A percentile compares a stretch with the other conserved stretches of the same genome.
These are phyloP conservation scores for Leptodactylus fallax DNA, from an alignment of 2,797 vertebrate genomes.

Conservation along the genomic window DNA sequence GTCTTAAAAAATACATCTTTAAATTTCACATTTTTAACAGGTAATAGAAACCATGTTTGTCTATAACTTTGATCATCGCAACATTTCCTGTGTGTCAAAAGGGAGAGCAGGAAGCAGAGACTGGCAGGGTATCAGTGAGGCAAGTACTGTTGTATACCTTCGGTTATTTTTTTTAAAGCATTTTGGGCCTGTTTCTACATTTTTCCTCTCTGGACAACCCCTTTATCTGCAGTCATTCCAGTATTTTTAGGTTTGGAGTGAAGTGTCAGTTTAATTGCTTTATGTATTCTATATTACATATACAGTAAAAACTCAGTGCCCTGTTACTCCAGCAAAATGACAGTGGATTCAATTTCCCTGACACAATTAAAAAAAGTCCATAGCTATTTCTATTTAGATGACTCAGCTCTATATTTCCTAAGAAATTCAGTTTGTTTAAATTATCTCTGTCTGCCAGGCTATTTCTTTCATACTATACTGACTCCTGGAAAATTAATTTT, in stretches of 20 bases:
- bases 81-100: too few species aligned
- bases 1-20: too few species aligned
- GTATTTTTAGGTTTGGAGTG: neutral
- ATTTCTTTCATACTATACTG: constrained; percentile 39
- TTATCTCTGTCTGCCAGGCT: constrained; percentile 59
- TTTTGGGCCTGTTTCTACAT: too few species aligned
- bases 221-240: neutral
- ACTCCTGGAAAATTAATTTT: constrained; percentile 59
- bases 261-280: neutral
- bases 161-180: too few species aligned
- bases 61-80: too few species aligned
- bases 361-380: constrained; percentile 49
- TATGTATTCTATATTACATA: neutral
- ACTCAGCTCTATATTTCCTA: constrained; percentile 49
- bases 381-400: constrained; percentile 52
- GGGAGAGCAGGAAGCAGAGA: too few species aligned
- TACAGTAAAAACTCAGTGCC: neutral
- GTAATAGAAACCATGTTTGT: too few species aligned
- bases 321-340: constrained; percentile 9
- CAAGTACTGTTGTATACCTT: too few species aligned
- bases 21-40: too few species aligned
- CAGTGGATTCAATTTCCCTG: constrained; percentile 44
- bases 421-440: constrained; percentile 57
- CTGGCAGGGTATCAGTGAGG: too few species aligned
- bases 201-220: too few species aligned